phyloP scores from a whole-genome alignment of 2,797 vertebrate genomes.

The Paguma larvata region DNA sequence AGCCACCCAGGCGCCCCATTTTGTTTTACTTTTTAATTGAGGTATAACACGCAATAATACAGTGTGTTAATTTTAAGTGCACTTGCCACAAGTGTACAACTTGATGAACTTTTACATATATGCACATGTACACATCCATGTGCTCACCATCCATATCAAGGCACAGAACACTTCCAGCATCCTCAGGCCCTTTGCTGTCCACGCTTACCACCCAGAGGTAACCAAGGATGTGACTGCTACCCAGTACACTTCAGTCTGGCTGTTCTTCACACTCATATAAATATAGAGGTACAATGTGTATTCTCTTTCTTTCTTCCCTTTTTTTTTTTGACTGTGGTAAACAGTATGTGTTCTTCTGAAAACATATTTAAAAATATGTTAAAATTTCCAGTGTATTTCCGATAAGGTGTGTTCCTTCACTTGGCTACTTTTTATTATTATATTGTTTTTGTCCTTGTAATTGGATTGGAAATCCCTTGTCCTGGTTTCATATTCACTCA shows the following conservation, averaged over 20 bases:
- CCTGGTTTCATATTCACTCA: slow-evolving; percentile 65
- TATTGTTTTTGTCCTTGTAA: slow-evolving; percentile 68
- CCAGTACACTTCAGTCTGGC: neutral
- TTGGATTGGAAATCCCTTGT: slow-evolving; percentile 45
- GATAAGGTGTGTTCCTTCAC: slow-evolving; percentile 25
- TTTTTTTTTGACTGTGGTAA: neutral
- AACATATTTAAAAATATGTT: slow-evolving; percentile 49
- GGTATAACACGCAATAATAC: neutral
- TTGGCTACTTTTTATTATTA: slow-evolving; percentile 59
- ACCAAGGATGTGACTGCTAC: neutral
- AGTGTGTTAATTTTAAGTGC: neutral
- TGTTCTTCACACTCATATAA: neutral
- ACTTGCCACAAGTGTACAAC: neutral
- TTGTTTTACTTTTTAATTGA: neutral
- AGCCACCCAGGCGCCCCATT: neutral
- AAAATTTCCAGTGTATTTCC: slow-evolving; percentile 56
- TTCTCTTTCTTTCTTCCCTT: neutral
- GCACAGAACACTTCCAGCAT: neutral
- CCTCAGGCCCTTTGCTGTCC: neutral
- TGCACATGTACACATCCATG: neutral
- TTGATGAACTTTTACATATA: neutral
- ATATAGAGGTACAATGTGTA: neutral
- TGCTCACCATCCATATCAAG: neutral
- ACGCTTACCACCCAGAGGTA: neutral
- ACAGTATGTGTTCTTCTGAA: neutral